A percentile compares a stretch with the other conserved stretches of the same genome.
Evolutionary conservation across 1,140 invertebrate species (phyloP).

Genomic region (Sycobia sp.): DNA sequence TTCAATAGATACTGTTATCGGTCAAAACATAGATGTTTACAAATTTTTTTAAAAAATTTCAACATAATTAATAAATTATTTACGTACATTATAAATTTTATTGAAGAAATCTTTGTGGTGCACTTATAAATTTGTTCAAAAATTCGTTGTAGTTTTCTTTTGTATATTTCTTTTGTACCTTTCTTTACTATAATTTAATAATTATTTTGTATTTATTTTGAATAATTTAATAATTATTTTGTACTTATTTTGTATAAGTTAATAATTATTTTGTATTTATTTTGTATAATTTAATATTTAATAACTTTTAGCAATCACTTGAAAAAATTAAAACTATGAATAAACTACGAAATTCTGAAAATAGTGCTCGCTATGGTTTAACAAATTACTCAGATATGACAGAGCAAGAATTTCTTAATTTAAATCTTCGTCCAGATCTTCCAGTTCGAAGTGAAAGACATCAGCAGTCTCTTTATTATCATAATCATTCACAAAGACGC

Average conservation of each 20-base stretch:
- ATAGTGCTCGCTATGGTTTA: conserved; percentile 72
- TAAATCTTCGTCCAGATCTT: conserved; percentile 58
- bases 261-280: not conserved
- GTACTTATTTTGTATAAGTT: not conserved
- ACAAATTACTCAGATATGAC: conserved; percentile 78
- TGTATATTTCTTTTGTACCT: no score
- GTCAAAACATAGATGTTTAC: no score
- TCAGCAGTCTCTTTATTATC: conserved; percentile 44
- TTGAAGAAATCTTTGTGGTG: not conserved
- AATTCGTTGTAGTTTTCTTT: no score
- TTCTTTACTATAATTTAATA: no score
- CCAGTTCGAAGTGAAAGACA: conserved; percentile 42
- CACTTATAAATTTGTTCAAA: no score
- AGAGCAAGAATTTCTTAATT: conserved; percentile 69
- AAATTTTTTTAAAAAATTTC: not conserved
- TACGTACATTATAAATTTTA: no score
- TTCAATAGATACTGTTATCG: no score
- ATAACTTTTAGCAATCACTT: conserved; percentile 63
- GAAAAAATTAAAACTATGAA: conserved; percentile 69
- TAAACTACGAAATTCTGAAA: conserved; percentile 58
- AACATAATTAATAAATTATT: no score
- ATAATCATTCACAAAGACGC: conserved; percentile 39
- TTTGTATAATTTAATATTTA: no score
- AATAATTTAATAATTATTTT: no score
- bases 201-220: no score